A percentile compares a stretch with the other conserved stretches of the same genome.
phyloP scores from a whole-genome alignment of 2,888 invertebrate species.

The Choreutis nemorana region DNA sequence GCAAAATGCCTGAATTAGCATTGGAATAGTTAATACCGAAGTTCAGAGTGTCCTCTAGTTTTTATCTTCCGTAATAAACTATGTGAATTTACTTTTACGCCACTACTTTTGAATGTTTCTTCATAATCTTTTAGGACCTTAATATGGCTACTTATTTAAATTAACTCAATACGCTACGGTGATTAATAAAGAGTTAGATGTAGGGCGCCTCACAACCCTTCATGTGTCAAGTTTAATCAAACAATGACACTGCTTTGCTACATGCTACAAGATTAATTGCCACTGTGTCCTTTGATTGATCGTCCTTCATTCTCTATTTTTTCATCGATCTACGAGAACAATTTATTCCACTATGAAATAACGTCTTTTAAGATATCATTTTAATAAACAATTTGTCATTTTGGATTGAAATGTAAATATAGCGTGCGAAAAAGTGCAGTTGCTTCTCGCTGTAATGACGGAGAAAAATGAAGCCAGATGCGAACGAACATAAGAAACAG shows the following conservation, averaged over 20 bases:
- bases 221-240: conserved; percentile 24
- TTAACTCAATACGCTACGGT: no score
- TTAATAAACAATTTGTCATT: conserved; percentile 52
- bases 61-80: no score
- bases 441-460: no score
- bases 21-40: no score
- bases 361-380: conserved; percentile 30
- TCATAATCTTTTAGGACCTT: no score
- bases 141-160: no score
- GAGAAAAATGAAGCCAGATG: no score
- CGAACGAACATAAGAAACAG: conserved; percentile 19
- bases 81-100: no score
- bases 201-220: conserved; percentile 27
- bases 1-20: no score
- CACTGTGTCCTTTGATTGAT: conserved; percentile 41
- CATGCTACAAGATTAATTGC: conserved; percentile 56
- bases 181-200: no score
- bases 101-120: no score
- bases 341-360: conserved; percentile 30
- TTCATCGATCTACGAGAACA: conserved; percentile 16
- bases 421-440: conserved; percentile 41
- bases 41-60: no score
- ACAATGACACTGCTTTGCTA: conserved; percentile 23
- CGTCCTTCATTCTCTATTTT: conserved; percentile 28
- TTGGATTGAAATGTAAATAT: conserved; percentile 32